Evolutionary conservation across 2,888 invertebrate species (phyloP).

Genomic region (Amblyjoppa proteus): DNA sequence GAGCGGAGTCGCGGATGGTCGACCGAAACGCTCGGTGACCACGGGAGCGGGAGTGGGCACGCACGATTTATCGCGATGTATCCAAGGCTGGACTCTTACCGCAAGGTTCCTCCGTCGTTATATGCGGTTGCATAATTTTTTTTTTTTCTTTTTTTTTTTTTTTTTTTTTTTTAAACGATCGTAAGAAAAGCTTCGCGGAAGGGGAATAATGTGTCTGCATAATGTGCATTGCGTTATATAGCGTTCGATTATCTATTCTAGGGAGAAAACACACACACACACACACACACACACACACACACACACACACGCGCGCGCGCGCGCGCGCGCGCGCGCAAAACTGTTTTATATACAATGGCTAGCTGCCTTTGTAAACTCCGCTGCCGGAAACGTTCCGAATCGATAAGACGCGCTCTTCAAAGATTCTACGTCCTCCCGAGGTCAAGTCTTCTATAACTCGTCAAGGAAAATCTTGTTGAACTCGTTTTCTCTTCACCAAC

Average conservation of each 20-base stretch:
- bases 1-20: neutral
- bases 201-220: conserved; percentile 8
- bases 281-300: too few species aligned
- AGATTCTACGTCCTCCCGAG: conserved; percentile 9
- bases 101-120: conserved; percentile 38
- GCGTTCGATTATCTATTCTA: conserved; percentile 4
- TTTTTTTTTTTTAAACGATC: neutral
- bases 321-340: too few species aligned
- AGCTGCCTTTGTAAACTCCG: conserved; percentile 18
- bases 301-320: neutral
- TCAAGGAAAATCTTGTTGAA: neutral
- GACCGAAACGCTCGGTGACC: neutral
- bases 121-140: conserved; percentile 45
- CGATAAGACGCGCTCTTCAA: conserved; percentile 49
- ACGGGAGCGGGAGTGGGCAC: conserved; percentile 12
- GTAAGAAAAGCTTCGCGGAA: neutral
- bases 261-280: neutral
- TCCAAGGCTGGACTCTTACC: conserved; percentile 51
- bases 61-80: conserved; percentile 57
- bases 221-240: conserved; percentile 12
- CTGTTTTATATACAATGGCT: conserved; percentile 2
- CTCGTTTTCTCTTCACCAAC: neutral
- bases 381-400: conserved; percentile 55
- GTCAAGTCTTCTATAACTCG: conserved; percentile 13
- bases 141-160: conserved; percentile 6